Conservation (phyloP, 30 jellyfish, hydroid and myxozoan species). For the Hydractinia symbiolongicarpus region DNA sequence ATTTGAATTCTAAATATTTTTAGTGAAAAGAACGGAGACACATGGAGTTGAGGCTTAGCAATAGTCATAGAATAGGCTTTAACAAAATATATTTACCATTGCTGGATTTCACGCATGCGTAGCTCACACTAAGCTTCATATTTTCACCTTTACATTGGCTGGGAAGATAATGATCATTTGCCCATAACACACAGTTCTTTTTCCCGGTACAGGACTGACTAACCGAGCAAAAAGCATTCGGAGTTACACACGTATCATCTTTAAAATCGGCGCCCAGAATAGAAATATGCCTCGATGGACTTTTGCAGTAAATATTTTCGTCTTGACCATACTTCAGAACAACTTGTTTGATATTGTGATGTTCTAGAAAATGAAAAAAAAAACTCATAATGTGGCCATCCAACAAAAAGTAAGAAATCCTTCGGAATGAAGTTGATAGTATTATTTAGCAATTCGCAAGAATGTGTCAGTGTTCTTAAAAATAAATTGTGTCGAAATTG, state of each 20-base stretch:
- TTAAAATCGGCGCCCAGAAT: neutral
- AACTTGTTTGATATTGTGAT: neutral
- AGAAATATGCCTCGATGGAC: neutral
- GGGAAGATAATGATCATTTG: conserved; percentile 9
- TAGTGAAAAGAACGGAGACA: too few relatives aligned
- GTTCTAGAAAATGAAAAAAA: neutral
- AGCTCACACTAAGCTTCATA: conserved; percentile 13
- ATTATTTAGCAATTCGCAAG: too few relatives aligned
- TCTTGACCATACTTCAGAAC: conserved; percentile 15
- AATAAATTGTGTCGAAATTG: too few relatives aligned
- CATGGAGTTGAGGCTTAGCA: too few relatives aligned
- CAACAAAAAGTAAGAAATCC: neutral
- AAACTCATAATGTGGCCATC: too few relatives aligned
- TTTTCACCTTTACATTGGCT: conserved; percentile 6
- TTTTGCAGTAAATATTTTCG: conserved; percentile 13
- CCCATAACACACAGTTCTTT: conserved; percentile 17
- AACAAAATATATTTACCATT: neutral
- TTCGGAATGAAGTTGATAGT: too few relatives aligned
- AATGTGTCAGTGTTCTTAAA: too few relatives aligned
- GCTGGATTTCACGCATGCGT: neutral
- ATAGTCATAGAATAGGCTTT: too few relatives aligned
- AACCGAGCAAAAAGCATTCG: conserved; percentile 21
- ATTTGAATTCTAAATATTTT: too few relatives aligned
- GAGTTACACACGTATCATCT: conserved; percentile 12
- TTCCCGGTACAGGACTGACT: conserved; percentile 22